Base-by-base conservation (phyloP, 1,140 invertebrate species). In the Papilio helenus region DNA sequence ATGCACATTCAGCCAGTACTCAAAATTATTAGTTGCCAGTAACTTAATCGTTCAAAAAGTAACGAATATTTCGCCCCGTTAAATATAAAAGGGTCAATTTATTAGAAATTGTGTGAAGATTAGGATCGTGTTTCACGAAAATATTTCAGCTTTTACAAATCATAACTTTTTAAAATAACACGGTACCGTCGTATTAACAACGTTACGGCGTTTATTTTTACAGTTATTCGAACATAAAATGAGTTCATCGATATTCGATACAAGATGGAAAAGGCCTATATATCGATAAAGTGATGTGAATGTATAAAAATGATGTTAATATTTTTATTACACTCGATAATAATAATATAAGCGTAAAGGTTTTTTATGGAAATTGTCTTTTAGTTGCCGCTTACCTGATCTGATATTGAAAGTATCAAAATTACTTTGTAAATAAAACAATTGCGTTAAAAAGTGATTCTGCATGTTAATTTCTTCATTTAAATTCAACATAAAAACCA, bases 401-500 rank as follows among this genome's bases (percentile, higher is more conserved):
- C 61, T 68, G 61, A 68, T 68, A 68, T 68, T 12, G 26, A 68
- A 18, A 29, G 29, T 61, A 61, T 58, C 18, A 3, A 1, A 65
- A 29, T 29, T 1, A 16, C 34, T 29, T 16, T 7, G 23, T 34
- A 29, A 68, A 68, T 29, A 18, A 34, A 68, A 29, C 10, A n/a
- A 68, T 29, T 29, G 12, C 26, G 4, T 68, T 14, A 23, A 14
- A 68, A 68, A 68, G 9, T 14, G 8, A 26, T 29, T 29, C 14
- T 26, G 20, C 26, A 68, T 68, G 16, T 29, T 34, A 68, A 68
- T 81, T 76, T 79, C 23, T 65, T 46, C 26, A 51, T 46, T 65
- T 83, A 81, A 78, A 79, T 79, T 77, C 78, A 81, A 73, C 34
- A 83, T 80, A 79, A 79, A 83, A 68, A 81, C 49, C 18, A 51